A percentile compares a stretch with the other conserved stretches of the same genome.
Evolutionary conservation across 2,797 vertebrate species (phyloP).

Genomic region (Yasuhikotakia modesta): DNA sequence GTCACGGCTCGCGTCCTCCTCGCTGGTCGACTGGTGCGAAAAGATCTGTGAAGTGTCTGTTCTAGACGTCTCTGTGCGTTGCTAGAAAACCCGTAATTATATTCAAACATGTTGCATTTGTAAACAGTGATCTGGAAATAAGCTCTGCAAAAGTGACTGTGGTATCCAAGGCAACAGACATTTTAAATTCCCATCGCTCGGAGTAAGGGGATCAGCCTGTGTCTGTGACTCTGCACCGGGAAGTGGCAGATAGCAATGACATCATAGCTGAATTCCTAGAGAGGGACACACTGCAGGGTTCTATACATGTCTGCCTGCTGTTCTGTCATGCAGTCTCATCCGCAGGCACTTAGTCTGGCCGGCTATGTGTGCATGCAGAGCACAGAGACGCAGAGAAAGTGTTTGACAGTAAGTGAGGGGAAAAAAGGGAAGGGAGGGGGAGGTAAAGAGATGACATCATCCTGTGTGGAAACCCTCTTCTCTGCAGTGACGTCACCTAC

Average conservation of each 20-base stretch:
- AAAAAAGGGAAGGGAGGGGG: constrained; percentile 20
- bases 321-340: not conserved
- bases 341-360: constrained; percentile 16
- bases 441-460: constrained; percentile 61
- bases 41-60: not conserved
- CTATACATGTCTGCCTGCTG: constrained; percentile 3
- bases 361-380: constrained; percentile 40
- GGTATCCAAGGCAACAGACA: constrained; percentile 77
- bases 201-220: constrained; percentile 43
- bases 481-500: constrained; percentile 61
- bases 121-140: constrained; percentile 5
- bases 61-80: not conserved
- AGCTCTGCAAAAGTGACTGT: constrained; percentile 33
- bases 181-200: constrained; percentile 70
- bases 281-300: constrained; percentile 5
- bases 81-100: not conserved
- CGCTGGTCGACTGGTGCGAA: constrained; percentile 12
- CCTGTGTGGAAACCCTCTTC: constrained; percentile 64
- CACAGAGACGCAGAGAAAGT: constrained; percentile 49
- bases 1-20: constrained; percentile 30
- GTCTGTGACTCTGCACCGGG: constrained; percentile 9
- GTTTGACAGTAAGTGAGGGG: constrained; percentile 19
- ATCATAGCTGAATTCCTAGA: constrained; percentile 50
- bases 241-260: constrained; percentile 47
- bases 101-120: constrained; percentile 17